These are phyloP conservation scores for Rhorus exstirpatorius DNA, from an alignment of 2,888 invertebrate genomes.

Conservation along the genomic window DNA sequence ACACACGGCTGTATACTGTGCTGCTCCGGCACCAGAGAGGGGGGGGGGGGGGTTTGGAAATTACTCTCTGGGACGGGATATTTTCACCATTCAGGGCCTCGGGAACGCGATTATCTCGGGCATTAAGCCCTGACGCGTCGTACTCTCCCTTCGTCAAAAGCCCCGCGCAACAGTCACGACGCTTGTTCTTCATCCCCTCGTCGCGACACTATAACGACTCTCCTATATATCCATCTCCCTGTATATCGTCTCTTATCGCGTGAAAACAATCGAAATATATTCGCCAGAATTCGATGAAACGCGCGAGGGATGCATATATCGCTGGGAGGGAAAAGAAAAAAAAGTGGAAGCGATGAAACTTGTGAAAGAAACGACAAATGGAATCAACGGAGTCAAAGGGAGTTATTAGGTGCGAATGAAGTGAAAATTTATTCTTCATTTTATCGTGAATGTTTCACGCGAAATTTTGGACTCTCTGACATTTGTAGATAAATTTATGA, in stretches of 20 bases:
- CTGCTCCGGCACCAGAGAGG: background rate
- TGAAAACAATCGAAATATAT: conserved; percentile 54
- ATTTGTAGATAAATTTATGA: no score
- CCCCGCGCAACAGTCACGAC: conserved; percentile 15
- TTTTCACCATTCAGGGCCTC: conserved; percentile 62
- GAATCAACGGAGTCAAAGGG: no score
- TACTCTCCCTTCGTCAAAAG: conserved; percentile 47
- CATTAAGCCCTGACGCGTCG: conserved; percentile 56
- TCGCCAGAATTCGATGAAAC: background rate
- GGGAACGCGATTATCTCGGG: conserved; percentile 71
- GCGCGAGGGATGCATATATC: background rate
- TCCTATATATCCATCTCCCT: no score
- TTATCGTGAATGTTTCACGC: no score
- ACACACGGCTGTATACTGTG: no score
- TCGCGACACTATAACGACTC: conserved; percentile 1
- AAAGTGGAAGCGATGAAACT: background rate
- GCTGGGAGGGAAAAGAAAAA: background rate
- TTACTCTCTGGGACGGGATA: conserved; percentile 53
- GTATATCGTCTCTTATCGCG: background rate
- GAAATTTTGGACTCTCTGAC: no score
- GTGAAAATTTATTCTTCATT: no score
- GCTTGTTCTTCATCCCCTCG: conserved; percentile 54
- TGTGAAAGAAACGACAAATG: background rate
- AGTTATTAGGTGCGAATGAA: no score
- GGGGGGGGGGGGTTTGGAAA: conserved; percentile 12